phyloP scores from a whole-genome alignment of 2,113 vertebrate genomes.

The Grammomys dolichurus region DNA sequence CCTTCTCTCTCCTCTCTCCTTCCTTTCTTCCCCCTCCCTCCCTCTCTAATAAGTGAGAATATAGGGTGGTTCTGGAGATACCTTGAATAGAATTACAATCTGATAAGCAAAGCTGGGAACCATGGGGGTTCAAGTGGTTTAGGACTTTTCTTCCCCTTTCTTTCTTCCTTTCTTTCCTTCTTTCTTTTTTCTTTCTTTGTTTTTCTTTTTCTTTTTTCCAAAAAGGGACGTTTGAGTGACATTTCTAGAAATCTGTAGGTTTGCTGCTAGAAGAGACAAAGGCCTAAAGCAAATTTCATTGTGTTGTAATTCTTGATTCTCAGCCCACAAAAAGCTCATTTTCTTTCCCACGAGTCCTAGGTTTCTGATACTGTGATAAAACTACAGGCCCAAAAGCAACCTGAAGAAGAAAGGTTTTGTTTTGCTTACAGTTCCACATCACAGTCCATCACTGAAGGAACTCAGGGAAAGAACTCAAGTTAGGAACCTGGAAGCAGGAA shows the following conservation, averaged over 20 bases:
- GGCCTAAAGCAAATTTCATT: neutral
- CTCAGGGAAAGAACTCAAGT: neutral
- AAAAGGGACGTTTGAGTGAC: neutral
- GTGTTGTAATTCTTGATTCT: neutral
- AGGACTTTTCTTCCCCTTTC: neutral
- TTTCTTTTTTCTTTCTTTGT: neutral
- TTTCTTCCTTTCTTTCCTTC: neutral
- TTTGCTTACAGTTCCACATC: neutral
- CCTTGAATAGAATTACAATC: neutral
- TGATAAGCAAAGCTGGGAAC: neutral
- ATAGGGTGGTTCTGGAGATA: neutral
- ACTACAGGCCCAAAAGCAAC: neutral
- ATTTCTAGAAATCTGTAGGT: neutral
- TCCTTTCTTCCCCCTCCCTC: no score
- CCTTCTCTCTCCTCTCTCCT: no score
- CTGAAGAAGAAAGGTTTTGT: neutral
- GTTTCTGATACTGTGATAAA: neutral
- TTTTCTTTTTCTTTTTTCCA: neutral
- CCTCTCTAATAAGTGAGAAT: neutral
- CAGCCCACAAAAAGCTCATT: neutral
- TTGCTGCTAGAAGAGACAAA: neutral
- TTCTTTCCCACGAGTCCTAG: neutral
- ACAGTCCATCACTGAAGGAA: neutral
- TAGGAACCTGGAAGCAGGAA: neutral
- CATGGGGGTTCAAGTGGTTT: neutral